phyloP scores from a whole-genome alignment of 2,888 invertebrate species.

The Polydrusus pterygomalis region DNA sequence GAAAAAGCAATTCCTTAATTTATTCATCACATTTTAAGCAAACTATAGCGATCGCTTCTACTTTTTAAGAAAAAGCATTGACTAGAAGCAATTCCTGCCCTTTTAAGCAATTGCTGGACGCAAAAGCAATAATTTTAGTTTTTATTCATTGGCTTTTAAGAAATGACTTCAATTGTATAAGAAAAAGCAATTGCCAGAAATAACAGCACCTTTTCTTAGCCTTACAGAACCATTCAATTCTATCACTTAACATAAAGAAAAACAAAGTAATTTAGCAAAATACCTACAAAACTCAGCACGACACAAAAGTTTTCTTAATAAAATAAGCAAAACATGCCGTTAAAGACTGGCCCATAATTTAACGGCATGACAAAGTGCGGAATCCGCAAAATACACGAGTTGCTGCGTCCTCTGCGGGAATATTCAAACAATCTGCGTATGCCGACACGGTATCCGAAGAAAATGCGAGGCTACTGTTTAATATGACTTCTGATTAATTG shows the following conservation, averaged over 20 bases:
- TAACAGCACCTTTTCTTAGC: background rate
- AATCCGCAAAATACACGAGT: constrained; percentile 55
- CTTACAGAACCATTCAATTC: background rate
- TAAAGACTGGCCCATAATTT: constrained; percentile 49
- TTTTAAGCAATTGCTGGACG: too few species aligned
- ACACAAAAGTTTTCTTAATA: constrained; percentile 52
- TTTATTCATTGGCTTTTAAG: too few species aligned
- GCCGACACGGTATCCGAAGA: constrained; percentile 54
- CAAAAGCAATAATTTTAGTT: too few species aligned
- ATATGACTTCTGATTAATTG: constrained; percentile 67
- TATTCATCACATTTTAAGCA: too few species aligned
- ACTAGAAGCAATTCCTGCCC: too few species aligned
- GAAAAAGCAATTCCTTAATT: too few species aligned
- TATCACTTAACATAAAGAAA: too few species aligned
- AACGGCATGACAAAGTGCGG: constrained; percentile 55
- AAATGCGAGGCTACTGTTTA: constrained; percentile 65
- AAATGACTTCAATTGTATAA: too few species aligned
- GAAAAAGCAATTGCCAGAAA: too few species aligned
- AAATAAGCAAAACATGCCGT: constrained; percentile 52
- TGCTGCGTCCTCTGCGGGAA: constrained; percentile 47
- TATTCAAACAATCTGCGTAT: constrained; percentile 55
- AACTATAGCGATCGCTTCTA: too few species aligned
- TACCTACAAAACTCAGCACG: constrained; percentile 49
- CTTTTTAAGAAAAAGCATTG: too few species aligned
- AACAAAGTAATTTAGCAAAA: constrained; percentile 39